Conservation (phyloP, 2,113 vertebrate genomes). For the Corythaixoides concolor region DNA sequence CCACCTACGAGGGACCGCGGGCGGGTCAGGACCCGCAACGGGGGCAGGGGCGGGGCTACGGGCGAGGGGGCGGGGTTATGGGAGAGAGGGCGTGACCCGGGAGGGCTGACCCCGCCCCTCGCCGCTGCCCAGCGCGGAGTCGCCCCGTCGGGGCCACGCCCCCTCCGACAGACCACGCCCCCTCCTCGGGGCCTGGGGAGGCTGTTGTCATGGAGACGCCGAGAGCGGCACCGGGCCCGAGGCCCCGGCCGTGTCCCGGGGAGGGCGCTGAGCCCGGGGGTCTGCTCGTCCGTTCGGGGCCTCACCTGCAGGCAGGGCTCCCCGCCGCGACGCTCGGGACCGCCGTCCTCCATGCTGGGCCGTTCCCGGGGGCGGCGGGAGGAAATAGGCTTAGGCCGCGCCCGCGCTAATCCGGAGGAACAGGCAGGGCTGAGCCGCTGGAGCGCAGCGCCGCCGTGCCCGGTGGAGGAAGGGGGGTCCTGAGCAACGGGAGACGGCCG, state of each 20-base stretch:
- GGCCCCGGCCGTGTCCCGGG: neutral
- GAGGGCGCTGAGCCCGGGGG: too few species aligned
- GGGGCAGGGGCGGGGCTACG: neutral
- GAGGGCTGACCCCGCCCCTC: too few species aligned
- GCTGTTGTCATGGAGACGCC: neutral
- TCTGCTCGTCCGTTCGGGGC: too few species aligned
- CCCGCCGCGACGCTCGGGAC: neutral
- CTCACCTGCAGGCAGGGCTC: neutral
- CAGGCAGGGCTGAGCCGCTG: neutral
- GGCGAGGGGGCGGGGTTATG: neutral
- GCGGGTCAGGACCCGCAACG: neutral
- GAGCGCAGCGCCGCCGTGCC: too few species aligned
- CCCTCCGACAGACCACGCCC: too few species aligned
- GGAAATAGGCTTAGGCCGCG: conserved; percentile 6
- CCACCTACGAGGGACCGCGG: neutral
- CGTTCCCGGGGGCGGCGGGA: neutral
- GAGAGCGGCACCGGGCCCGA: neutral
- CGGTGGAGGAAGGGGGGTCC: too few species aligned
- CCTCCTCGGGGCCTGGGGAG: too few species aligned
- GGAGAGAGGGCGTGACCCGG: too few species aligned
- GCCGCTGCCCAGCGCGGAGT: too few species aligned
- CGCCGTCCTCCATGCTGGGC: conserved; percentile 7
- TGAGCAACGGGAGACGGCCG: neutral
- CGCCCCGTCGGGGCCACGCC: too few species aligned
- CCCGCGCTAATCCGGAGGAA: neutral